These are phyloP conservation scores for Medauroidea extradentata DNA, from an alignment of 1,140 invertebrate species.

Conservation along the genomic window DNA sequence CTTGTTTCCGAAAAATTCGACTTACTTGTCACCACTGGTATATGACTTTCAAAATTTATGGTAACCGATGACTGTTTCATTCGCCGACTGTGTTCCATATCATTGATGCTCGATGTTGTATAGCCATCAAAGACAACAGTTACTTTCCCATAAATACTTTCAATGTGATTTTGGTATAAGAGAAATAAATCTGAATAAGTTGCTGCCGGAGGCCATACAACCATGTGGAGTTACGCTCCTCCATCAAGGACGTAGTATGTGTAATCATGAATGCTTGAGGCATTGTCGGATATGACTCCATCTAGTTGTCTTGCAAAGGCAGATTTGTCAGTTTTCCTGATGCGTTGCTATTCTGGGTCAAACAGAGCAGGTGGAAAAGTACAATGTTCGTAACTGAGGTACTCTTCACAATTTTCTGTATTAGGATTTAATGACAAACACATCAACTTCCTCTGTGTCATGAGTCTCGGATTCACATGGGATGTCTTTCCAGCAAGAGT, in stretches of 20 bases:
- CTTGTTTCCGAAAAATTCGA: constrained; percentile 2
- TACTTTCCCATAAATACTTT: too few relatives aligned
- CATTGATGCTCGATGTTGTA: too few relatives aligned
- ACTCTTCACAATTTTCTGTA: not conserved
- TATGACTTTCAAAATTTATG: too few relatives aligned
- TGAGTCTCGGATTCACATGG: not conserved
- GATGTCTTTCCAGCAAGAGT: not conserved
- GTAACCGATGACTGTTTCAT: too few relatives aligned
- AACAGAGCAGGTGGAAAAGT: constrained; percentile 1
- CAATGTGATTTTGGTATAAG: too few relatives aligned
- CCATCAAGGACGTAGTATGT: constrained; percentile 3
- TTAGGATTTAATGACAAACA: constrained; percentile 1
- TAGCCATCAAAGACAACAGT: too few relatives aligned
- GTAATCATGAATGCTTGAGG: not conserved
- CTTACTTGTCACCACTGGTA: too few relatives aligned
- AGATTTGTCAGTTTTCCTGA: constrained; percentile 7
- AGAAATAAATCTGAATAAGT: too few relatives aligned
- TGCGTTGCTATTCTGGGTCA: not conserved
- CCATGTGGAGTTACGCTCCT: not conserved
- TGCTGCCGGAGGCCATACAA: not conserved
- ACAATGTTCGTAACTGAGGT: not conserved
- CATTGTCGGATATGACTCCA: not conserved
- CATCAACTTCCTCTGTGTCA: not conserved
- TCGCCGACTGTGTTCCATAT: too few relatives aligned
- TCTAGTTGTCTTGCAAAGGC: not conserved